phyloP scores from a whole-genome alignment of 2,888 invertebrate species.

The Drosophila kanekoi region DNA sequence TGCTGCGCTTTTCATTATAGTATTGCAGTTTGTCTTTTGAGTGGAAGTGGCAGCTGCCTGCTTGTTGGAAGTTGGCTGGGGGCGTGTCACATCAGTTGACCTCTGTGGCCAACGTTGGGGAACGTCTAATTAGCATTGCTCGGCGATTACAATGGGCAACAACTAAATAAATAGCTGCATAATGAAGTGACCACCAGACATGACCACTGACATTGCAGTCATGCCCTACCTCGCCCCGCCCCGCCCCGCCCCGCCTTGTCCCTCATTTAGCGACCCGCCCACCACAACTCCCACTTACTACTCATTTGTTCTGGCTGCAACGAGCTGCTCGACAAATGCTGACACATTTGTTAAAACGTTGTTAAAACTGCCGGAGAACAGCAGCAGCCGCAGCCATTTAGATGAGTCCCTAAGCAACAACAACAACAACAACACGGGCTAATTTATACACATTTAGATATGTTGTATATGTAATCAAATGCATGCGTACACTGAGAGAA shows the following conservation, averaged over 20 bases:
- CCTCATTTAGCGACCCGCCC: neutral
- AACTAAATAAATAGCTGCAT: slow-evolving; percentile 57
- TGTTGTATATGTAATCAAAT: slow-evolving; percentile 34
- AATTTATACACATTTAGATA: neutral
- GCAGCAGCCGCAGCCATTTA: slow-evolving; percentile 29
- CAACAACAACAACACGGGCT: neutral
- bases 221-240: neutral
- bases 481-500: slow-evolving; percentile 6
- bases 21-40: slow-evolving; percentile 11
- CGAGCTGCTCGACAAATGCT: slow-evolving; percentile 42
- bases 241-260: neutral
- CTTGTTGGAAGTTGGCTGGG: neutral
- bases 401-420: slow-evolving; percentile 17
- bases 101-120: slow-evolving; percentile 32
- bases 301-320: slow-evolving; percentile 41
- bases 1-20: slow-evolving; percentile 14
- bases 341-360: slow-evolving; percentile 58
- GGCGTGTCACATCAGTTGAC: slow-evolving; percentile 35
- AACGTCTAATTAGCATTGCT: slow-evolving; percentile 66
- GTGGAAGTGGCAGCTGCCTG: neutral
- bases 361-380: slow-evolving; percentile 47
- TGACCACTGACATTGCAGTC: slow-evolving; percentile 37
- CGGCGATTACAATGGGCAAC: slow-evolving; percentile 35
- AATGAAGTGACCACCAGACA: slow-evolving; percentile 57
- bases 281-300: neutral